These are phyloP conservation scores for Nycticryphes semicollaris DNA, from an alignment of 2,113 vertebrate genomes.

Conservation along the genomic window DNA sequence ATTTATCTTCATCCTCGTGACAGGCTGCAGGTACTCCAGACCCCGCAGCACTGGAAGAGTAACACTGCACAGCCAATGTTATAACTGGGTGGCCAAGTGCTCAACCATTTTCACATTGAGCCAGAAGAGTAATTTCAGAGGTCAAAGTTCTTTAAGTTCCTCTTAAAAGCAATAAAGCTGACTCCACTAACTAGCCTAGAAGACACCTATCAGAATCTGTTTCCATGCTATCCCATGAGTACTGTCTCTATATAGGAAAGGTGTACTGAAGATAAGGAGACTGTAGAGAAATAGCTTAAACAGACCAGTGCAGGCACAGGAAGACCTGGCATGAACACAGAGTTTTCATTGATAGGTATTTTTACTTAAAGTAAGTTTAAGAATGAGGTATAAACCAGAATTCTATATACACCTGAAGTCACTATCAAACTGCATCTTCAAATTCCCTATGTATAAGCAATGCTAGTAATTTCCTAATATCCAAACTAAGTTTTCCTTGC, in stretches of 20 bases:
- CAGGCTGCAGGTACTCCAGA: not conserved
- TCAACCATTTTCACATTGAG: not conserved
- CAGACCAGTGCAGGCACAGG: not conserved
- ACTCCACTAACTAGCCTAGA: not conserved
- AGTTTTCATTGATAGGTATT: not conserved
- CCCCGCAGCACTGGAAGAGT: not conserved
- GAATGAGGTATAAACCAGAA: not conserved
- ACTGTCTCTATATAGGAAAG: not conserved
- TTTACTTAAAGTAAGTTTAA: not conserved
- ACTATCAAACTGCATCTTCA: not conserved
- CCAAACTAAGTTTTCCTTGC: not conserved
- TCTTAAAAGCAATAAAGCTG: not conserved
- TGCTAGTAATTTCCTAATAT: not conserved
- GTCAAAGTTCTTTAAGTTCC: not conserved
- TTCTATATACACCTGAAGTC: not conserved
- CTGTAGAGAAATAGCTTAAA: not conserved
- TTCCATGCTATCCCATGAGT: not conserved
- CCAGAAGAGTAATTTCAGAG: not conserved
- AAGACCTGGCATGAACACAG: not conserved
- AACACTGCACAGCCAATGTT: not conserved
- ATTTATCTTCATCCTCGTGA: not conserved
- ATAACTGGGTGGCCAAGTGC: fast-evolving
- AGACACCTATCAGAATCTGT: not conserved
- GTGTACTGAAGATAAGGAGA: not conserved
- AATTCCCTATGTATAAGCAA: not conserved